Evolutionary conservation across 2,797 vertebrate genomes (phyloP).

Genomic region (Chelmon rostratus): DNA sequence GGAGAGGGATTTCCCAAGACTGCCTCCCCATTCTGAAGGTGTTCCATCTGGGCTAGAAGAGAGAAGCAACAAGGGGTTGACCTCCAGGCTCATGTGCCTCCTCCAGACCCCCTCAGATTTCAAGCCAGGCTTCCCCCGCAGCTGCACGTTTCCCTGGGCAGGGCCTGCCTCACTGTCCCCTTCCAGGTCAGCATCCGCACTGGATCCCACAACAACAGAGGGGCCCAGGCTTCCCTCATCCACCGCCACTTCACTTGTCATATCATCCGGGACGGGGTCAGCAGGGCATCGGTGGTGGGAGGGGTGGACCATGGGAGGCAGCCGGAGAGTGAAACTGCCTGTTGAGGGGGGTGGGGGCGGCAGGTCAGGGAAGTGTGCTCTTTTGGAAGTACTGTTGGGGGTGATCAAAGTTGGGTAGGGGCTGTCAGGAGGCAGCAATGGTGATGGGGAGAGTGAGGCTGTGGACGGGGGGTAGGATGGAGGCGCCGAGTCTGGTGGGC

Average conservation of each 20-base stretch:
- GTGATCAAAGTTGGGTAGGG: slow-evolving; percentile 82
- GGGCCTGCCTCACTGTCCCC: slow-evolving; percentile 50
- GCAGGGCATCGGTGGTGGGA: slow-evolving; percentile 85
- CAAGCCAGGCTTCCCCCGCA: slow-evolving; percentile 78
- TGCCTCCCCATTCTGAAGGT: slow-evolving; percentile 85
- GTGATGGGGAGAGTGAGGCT: slow-evolving; percentile 84
- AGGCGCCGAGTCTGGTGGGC: slow-evolving; percentile 88
- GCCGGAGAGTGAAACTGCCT: slow-evolving; percentile 90
- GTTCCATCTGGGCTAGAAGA: slow-evolving; percentile 68
- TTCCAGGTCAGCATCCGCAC: slow-evolving; percentile 57
- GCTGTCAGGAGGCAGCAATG: slow-evolving; percentile 77
- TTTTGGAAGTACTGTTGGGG: slow-evolving; percentile 85
- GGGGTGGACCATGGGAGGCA: slow-evolving; percentile 89
- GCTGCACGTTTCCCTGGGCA: slow-evolving; percentile 63
- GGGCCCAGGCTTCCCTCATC: slow-evolving; percentile 63
- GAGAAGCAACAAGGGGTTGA: slow-evolving; percentile 89
- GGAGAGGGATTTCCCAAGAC: slow-evolving; percentile 93
- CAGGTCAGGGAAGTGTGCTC: slow-evolving; percentile 81
- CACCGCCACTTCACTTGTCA: slow-evolving; percentile 56
- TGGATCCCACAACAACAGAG: slow-evolving; percentile 68
- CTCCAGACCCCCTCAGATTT: slow-evolving; percentile 90
- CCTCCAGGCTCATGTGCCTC: slow-evolving; percentile 92
- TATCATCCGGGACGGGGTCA: slow-evolving; percentile 84
- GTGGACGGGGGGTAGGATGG: slow-evolving; percentile 92
- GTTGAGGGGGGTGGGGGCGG: slow-evolving; percentile 80